Evolutionary conservation across 2,113 vertebrate genomes (phyloP), one percentile per base, ranked within the genome.

Genomic region (Leucopsar rothschildi): DNA sequence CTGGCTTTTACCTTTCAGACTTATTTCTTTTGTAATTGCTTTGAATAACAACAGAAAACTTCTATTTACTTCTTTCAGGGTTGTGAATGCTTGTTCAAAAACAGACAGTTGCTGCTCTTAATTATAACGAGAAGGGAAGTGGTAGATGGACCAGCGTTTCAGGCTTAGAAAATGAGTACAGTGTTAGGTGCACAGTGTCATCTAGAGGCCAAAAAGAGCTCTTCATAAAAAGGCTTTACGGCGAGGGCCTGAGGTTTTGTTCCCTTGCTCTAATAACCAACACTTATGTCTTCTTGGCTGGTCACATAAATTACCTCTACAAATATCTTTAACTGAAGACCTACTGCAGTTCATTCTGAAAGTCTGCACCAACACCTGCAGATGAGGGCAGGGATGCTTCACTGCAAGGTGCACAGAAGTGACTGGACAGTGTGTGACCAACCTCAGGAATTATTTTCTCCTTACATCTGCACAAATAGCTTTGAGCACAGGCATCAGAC

Each of bases 111-210:
- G 57, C 44, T 53, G 45, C 23, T 68, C 35, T 95, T 93, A 78
- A 91, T 71, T 91, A 39, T 17, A 65, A 49, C 9, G 35, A 80
- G 53, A 82, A 68, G 10, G 35, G 23, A 89, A 89, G 21, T 23
- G 5, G 8, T 45, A 86, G 40, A 69, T 55, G n/a, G 65, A 70
- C 44, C 3, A 7, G 22, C 28, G 49, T 75, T 71, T 80, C 73
- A 83, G 22, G 50, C 13, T 82, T 65, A 68, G 45, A 55, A 50
- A 76, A 12, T 10, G 29, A 82, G 16, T 47, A 31, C 11, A 80
- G 93, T 70, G 24, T 86, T 76, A 78, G 59, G 66, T 83, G 84
- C 44, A 93, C 37, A 96, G 82, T 79, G 92, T 96, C 94, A 93
- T 35, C 93, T 96, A 97, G 92, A 97, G 93, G 96, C 88, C 17